Conservation (phyloP, 2,113 vertebrate genomes). For the Laterallus jamaicensis region DNA sequence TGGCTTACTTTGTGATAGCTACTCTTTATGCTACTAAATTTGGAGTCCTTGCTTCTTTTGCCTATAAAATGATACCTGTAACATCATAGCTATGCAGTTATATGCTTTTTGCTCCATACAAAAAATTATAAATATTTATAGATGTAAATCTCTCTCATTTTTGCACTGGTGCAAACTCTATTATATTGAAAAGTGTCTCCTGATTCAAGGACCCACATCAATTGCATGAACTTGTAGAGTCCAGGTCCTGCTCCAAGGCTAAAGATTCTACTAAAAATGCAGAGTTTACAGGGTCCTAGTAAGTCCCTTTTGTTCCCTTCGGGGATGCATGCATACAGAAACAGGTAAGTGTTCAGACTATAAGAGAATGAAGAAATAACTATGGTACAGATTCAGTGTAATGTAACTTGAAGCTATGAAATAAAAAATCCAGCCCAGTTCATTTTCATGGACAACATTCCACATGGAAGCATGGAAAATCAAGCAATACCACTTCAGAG, state of each 20-base stretch:
- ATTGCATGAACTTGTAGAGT: neutral
- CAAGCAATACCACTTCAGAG: neutral
- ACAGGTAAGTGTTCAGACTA: neutral
- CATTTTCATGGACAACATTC: too few species aligned
- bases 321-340: neutral
- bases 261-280: neutral
- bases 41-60: neutral
- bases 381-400: neutral
- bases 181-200: neutral
- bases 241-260: neutral
- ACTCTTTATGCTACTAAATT: neutral
- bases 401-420: neutral
- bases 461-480: too few species aligned
- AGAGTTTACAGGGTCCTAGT: neutral
- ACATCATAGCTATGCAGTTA: neutral
- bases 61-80: neutral
- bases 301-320: neutral
- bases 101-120: neutral
- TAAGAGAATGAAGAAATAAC: neutral
- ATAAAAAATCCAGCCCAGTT: too few species aligned
- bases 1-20: neutral
- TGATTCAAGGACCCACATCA: neutral
- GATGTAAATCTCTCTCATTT: neutral
- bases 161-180: neutral
- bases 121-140: slow-evolving; percentile 1